phyloP scores from a whole-genome alignment of 2,113 vertebrate species.

The Nibea coibor region DNA sequence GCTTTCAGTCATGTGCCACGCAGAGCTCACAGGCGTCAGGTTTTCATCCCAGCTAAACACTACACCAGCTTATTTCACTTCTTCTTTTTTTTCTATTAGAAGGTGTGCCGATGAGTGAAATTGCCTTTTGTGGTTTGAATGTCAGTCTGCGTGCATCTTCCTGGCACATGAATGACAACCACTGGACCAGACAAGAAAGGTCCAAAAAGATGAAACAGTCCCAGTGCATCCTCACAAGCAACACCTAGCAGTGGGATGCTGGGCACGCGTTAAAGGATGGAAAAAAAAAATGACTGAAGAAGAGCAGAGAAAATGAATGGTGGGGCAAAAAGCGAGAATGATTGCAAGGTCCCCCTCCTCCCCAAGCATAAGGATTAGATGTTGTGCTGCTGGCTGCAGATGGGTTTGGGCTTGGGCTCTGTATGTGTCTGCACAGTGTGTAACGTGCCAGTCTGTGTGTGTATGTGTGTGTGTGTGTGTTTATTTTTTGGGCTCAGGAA shows the following conservation, averaged over 20 bases:
- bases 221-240: constrained; percentile 25
- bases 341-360: constrained; percentile 51
- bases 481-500: constrained; percentile 63
- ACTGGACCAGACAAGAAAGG: constrained; percentile 17
- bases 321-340: constrained; percentile 47
- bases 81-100: background rate
- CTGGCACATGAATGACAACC: background rate
- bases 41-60: constrained; percentile 36
- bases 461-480: constrained; percentile 40
- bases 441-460: constrained; percentile 39
- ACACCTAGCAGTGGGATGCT: constrained; percentile 25
- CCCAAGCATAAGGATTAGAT: constrained; percentile 72
- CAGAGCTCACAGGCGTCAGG: constrained; percentile 32
- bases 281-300: constrained; percentile 42
- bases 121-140: background rate
- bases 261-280: constrained; percentile 37
- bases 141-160: background rate
- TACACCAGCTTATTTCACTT: constrained; percentile 19
- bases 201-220: constrained; percentile 20
- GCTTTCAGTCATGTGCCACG: constrained; percentile 44
- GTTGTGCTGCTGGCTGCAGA: constrained; percentile 71
- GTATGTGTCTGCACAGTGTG: constrained; percentile 51
- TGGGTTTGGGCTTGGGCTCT: constrained; percentile 69
- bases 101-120: constrained; percentile 33
- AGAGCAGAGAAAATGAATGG: constrained; percentile 51